phyloP scores from a whole-genome alignment of 2,888 invertebrate genomes.

The Drosophila paramelanica region DNA sequence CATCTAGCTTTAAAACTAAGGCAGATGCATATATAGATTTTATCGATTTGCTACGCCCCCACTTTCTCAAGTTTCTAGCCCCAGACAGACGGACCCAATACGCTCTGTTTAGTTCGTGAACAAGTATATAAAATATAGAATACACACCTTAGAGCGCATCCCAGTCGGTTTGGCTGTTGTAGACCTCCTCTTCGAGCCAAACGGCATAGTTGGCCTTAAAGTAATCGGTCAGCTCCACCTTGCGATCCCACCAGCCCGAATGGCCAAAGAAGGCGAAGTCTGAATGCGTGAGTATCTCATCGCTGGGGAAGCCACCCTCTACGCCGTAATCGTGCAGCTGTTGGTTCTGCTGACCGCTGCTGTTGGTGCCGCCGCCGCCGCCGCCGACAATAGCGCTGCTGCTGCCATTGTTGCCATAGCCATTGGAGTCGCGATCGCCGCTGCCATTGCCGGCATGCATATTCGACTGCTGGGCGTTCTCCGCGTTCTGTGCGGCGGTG shows the following conservation, averaged over 20 bases:
- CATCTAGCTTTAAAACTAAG: no score
- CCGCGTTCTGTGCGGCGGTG: slow-evolving; percentile 79
- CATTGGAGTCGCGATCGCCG: slow-evolving; percentile 67
- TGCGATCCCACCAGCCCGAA: slow-evolving; percentile 85
- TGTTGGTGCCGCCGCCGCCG: slow-evolving; percentile 41
- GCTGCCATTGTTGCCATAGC: slow-evolving; percentile 60
- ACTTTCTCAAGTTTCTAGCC: no score
- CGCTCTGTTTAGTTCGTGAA: no score
- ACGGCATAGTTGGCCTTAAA: slow-evolving; percentile 96
- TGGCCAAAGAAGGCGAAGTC: slow-evolving; percentile 84
- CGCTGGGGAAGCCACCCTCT: slow-evolving; percentile 83
- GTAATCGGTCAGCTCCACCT: slow-evolving; percentile 93
- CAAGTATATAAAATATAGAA: neutral
- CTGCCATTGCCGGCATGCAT: slow-evolving; percentile 71
- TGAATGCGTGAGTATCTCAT: slow-evolving; percentile 84
- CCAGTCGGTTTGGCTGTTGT: slow-evolving; percentile 93
- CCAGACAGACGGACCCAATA: no score
- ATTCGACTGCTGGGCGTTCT: slow-evolving; percentile 78
- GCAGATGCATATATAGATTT: no score
- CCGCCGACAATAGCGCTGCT: slow-evolving; percentile 17
- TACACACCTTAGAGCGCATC: slow-evolving; percentile 85
- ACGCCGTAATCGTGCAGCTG: slow-evolving; percentile 81
- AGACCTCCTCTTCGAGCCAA: slow-evolving; percentile 99
- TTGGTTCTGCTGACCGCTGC: slow-evolving; percentile 65
- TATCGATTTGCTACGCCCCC: no score